Base-by-base conservation (phyloP, 2,113 vertebrate genomes). In the human (Homo sapiens) region DNA sequence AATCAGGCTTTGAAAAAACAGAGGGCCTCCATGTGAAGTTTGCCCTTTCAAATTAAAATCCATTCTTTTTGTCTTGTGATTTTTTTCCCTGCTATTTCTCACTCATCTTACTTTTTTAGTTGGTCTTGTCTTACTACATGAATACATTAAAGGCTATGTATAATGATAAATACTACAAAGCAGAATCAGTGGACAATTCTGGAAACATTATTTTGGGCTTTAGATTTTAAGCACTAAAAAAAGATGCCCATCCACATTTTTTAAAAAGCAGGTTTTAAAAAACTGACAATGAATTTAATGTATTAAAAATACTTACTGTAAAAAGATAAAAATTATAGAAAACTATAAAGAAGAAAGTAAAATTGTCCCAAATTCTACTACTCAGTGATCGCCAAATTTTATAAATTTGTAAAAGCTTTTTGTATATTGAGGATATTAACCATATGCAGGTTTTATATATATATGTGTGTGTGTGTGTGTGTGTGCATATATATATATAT, bases 1-100 rank as follows among this genome's bases (percentile, higher is more conserved):
- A 78, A 66, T 92, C 59, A 72, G 20, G 40, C 38, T 97, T 95
- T 83, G 72, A 91, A 93, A 93, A 59, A 97, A 85, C 27, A 89
- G 35, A 79, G 78, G 61, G 30, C 17, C 27, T 94, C n/a, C 76
- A n/a, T 68, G 35, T 95, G 23, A 43, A 25, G 7, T 66, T 38
- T 96, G 50, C 86, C 9, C 11, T 64, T 96, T 79, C 8, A 50
- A 80, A 50, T 79, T 79, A 88, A 97, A 94, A 84, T 88, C 83
- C 20, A 76, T 90, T 87, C 14, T 61, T 66, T 96, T 61, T 86
- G 80, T 50, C 50, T 90, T 66, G 40, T 23, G 14, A 93, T 40
- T 89, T 66, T 84, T 94, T 82, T 8, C 12, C 17, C 68, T 25
- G 45, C 79, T 85, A 64, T 66, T 92, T 82, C 48, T 68, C 48